Conservation (phyloP, 1,140 invertebrate species). For the Drosophila athabasca region DNA sequence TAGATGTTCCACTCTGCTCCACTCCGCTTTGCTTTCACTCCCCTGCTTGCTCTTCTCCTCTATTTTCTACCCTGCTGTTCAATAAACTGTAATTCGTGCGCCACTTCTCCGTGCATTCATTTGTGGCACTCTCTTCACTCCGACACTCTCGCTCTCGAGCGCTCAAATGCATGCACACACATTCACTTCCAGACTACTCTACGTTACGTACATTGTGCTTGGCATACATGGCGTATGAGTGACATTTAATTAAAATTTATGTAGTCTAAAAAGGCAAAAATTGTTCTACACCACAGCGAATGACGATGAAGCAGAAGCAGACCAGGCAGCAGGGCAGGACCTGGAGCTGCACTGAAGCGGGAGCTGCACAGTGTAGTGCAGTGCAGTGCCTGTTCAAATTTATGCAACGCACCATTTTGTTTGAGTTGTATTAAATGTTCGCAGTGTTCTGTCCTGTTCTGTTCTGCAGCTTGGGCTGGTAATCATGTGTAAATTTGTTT, state of each 20-base stretch:
- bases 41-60: not conserved
- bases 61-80: slow-evolving; percentile 50
- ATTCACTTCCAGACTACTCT: slow-evolving; percentile 4
- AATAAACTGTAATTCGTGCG: slow-evolving; percentile 79
- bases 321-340: slow-evolving; percentile 10
- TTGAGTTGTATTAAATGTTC: slow-evolving; percentile 79
- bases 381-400: slow-evolving; percentile 61
- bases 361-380: too few species aligned
- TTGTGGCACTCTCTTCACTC: slow-evolving; percentile 55
- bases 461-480: slow-evolving; percentile 50
- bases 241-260: slow-evolving; percentile 82
- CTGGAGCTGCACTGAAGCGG: too few species aligned
- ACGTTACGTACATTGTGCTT: slow-evolving; percentile 43
- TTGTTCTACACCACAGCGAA: slow-evolving; percentile 43
- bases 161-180: slow-evolving; percentile 51
- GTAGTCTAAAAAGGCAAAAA: slow-evolving; percentile 74
- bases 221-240: slow-evolving; percentile 79
- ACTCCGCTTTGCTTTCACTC: slow-evolving; percentile 2
- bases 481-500: slow-evolving; percentile 81
- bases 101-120: slow-evolving; percentile 75
- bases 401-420: slow-evolving; percentile 78
- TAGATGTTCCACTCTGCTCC: slow-evolving; percentile 7
- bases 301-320: slow-evolving; percentile 11
- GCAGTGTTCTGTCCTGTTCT: slow-evolving; percentile 22
- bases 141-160: slow-evolving; percentile 2